Percentiles rank a stretch among this genome's conserved stretches.
These are phyloP conservation scores for Drosophila busckii DNA, from an alignment of 1,140 invertebrate genomes.

Conservation along the genomic window DNA sequence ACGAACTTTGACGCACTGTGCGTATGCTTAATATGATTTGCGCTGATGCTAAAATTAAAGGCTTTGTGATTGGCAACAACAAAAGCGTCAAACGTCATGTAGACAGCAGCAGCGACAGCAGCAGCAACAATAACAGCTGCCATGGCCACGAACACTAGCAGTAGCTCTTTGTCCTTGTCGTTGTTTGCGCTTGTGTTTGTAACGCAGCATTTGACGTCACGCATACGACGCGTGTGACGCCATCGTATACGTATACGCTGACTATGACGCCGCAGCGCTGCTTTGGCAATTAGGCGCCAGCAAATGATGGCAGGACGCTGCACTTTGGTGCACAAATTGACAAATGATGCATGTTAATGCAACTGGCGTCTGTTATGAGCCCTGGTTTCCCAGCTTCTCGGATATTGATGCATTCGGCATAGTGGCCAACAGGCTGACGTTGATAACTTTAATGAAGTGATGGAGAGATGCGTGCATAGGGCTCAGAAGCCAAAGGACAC, in stretches of 20 bases:
- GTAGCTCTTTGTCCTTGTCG: neutral
- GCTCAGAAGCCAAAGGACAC: too few relatives aligned
- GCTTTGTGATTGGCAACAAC: slow-evolving; percentile 5
- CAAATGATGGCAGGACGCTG: neutral
- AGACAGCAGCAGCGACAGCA: neutral
- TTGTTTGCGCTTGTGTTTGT: too few relatives aligned
- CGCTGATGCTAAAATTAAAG: slow-evolving; percentile 11
- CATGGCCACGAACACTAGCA: neutral
- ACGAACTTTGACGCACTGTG: slow-evolving; percentile 1
- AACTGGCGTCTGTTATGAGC: slow-evolving; percentile 15
- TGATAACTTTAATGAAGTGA: slow-evolving; percentile 68
- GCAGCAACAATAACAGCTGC: neutral
- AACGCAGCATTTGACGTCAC: slow-evolving; percentile 11
- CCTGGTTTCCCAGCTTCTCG: slow-evolving; percentile 2
- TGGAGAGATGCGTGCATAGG: slow-evolving; percentile 23
- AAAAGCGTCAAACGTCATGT: neutral
- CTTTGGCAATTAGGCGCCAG: slow-evolving; percentile 11
- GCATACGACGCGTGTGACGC: slow-evolving; percentile 6
- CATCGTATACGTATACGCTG: neutral
- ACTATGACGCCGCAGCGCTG: slow-evolving; percentile 4
- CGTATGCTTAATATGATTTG: slow-evolving; percentile 29
- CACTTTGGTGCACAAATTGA: slow-evolving; percentile 24
- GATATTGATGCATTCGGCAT: slow-evolving; percentile 47
- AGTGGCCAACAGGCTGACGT: slow-evolving; percentile 25
- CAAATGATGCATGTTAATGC: slow-evolving; percentile 62